Percentiles rank a stretch among this genome's conserved stretches.
phyloP scores from a whole-genome alignment of 1,140 invertebrate species.

The Eufriesea mexicana region DNA sequence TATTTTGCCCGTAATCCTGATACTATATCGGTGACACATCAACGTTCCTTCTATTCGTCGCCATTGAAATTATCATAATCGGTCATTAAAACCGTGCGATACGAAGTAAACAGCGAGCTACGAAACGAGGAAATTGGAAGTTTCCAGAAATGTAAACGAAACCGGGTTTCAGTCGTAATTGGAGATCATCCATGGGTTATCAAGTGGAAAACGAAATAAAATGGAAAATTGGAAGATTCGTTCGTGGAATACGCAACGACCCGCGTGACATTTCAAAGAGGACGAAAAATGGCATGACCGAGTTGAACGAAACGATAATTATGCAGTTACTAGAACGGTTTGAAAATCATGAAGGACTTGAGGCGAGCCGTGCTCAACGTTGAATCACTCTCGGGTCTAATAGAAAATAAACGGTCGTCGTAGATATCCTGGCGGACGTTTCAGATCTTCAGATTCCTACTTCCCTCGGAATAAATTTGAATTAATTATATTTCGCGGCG shows the following conservation, averaged over 20 bases:
- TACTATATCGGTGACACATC: too few relatives aligned
- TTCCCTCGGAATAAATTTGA: background rate
- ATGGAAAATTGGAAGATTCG: conserved; percentile 8
- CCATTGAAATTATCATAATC: background rate
- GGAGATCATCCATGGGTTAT: background rate
- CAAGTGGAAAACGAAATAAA: background rate
- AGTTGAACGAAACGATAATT: conserved; percentile 15
- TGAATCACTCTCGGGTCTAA: background rate
- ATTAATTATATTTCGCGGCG: background rate
- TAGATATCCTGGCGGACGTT: background rate
- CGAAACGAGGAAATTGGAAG: conserved; percentile 9
- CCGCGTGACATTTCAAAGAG: background rate
- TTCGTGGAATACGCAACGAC: background rate
- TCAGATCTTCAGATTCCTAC: background rate
- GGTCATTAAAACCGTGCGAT: background rate
- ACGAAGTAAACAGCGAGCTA: background rate
- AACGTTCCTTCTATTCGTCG: background rate
- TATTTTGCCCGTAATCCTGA: too few relatives aligned
- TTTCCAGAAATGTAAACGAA: background rate
- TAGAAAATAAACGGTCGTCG: background rate
- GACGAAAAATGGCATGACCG: background rate
- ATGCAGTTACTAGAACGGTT: conserved; percentile 1
- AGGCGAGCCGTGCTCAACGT: background rate
- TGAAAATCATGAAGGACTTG: conserved; percentile 6
- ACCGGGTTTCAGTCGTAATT: background rate